phyloP scores from a whole-genome alignment of 2,888 invertebrate species.

The Troides oblongomaculatus region DNA sequence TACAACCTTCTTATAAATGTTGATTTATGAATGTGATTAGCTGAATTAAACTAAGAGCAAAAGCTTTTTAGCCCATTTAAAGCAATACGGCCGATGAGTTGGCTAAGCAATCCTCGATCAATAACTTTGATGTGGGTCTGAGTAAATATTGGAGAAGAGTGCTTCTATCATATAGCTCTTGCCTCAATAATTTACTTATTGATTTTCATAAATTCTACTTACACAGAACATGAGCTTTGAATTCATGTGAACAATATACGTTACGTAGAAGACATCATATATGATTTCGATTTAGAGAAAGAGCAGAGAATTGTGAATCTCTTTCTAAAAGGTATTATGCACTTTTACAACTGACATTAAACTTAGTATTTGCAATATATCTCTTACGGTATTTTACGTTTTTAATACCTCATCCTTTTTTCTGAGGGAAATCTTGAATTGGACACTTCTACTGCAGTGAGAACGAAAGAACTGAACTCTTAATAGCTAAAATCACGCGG shows the following conservation, averaged over 20 bases:
- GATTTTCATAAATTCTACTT: conserved; percentile 22
- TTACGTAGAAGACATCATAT: not conserved
- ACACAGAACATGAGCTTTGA: not conserved
- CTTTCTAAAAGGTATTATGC: too few species aligned
- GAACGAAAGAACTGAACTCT: too few species aligned
- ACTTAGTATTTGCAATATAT: too few species aligned
- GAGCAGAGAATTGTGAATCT: too few species aligned
- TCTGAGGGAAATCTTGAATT: too few species aligned
- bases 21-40: not conserved
- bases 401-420: too few species aligned
- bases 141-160: conserved; percentile 29
- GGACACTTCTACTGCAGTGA: too few species aligned
- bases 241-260: not conserved
- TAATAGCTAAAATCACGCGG: too few species aligned
- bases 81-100: not conserved
- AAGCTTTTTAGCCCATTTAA: not conserved
- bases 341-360: too few species aligned
- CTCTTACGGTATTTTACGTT: too few species aligned
- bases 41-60: not conserved
- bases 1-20: not conserved
- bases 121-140: conserved; percentile 30
- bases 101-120: not conserved
- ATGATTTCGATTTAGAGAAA: not conserved
- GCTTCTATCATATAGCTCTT: conserved; percentile 23
- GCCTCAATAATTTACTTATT: conserved; percentile 24